Evolutionary conservation across 2,113 vertebrate genomes (phyloP).

Genomic region (Formicarius rufipectus): DNA sequence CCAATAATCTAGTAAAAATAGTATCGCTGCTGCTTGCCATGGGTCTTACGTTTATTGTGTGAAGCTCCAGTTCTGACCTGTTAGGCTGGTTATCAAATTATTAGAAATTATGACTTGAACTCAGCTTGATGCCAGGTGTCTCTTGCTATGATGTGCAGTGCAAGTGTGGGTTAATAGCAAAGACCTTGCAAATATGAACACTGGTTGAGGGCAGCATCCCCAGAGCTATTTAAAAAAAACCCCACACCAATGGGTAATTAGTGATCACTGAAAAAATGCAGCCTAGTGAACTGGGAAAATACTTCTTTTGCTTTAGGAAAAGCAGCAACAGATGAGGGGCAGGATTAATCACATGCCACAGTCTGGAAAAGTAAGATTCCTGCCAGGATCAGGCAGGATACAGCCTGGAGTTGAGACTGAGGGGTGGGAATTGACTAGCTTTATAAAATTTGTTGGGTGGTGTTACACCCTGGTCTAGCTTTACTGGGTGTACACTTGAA

Average conservation of each 20-base stretch:
- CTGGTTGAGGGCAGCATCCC: not conserved
- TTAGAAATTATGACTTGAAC: not conserved
- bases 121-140: not conserved
- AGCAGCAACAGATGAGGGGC: not conserved
- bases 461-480: not conserved
- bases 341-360: not conserved
- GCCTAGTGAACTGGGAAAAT: not conserved
- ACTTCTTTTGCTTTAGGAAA: not conserved
- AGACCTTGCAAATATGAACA: not conserved
- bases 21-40: not conserved
- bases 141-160: not conserved
- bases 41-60: not conserved
- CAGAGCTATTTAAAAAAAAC: not conserved
- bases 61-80: not conserved
- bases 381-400: not conserved
- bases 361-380: not conserved
- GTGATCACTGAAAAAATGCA: not conserved
- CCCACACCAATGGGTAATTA: not conserved
- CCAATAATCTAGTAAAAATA: not conserved
- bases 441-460: not conserved
- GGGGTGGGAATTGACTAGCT: not conserved
- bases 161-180: not conserved
- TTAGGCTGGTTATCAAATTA: not conserved
- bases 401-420: not conserved
- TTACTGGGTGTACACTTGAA: no score